These are phyloP conservation scores for Dromius quadrimaculatus DNA, from an alignment of 2,888 invertebrate species.

Conservation along the genomic window DNA sequence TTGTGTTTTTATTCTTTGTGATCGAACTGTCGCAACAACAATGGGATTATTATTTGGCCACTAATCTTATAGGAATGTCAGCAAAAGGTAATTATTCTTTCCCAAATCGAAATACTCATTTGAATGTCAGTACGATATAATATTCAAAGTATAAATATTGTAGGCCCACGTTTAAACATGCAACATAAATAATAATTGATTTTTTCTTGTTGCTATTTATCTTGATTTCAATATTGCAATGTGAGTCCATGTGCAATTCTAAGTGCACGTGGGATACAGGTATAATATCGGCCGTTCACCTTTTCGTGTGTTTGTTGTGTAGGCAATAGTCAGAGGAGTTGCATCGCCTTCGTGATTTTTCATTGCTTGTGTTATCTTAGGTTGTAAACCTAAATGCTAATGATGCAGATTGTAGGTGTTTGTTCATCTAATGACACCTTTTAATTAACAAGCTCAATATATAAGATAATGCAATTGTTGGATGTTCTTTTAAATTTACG, in stretches of 20 bases:
- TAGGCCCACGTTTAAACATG: conserved; percentile 21
- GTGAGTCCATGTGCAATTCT: conserved; percentile 38
- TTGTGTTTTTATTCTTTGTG: neutral
- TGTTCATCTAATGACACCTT: conserved; percentile 5
- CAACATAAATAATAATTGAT: conserved; percentile 38
- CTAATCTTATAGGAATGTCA: neutral
- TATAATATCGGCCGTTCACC: conserved; percentile 53
- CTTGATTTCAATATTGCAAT: conserved; percentile 45
- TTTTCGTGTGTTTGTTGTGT: conserved; percentile 25
- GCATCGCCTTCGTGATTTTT: conserved; percentile 30
- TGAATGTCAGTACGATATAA: conserved; percentile 6
- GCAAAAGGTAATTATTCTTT: neutral
- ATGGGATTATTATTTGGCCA: neutral
- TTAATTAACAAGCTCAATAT: neutral
- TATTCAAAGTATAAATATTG: conserved; percentile 2
- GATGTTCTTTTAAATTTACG: neutral
- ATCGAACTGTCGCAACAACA: neutral
- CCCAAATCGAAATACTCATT: neutral
- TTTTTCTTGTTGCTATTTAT: conserved; percentile 18
- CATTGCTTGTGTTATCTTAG: conserved; percentile 2
- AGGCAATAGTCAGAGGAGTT: conserved; percentile 24
- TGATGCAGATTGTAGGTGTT: conserved; percentile 4
- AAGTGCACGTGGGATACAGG: conserved; percentile 44
- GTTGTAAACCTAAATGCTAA: conserved; percentile 33
- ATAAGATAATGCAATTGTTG: neutral